Conservation (phyloP, 2,113 vertebrate species). For the Synodontis membranacea region DNA sequence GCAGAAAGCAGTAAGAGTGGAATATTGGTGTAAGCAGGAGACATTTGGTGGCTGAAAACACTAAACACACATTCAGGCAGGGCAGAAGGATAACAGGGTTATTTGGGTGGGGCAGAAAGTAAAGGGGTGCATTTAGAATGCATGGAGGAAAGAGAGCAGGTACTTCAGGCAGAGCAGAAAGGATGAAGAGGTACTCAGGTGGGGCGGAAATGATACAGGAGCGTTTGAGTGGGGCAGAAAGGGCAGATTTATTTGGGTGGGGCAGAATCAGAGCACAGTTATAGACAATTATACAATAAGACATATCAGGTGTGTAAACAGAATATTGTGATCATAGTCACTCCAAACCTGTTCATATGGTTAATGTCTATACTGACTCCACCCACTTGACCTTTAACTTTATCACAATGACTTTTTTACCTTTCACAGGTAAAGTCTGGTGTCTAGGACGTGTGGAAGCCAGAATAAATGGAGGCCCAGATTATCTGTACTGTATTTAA, state of each 20-base stretch:
- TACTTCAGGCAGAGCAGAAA: neutral
- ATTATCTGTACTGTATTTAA: neutral
- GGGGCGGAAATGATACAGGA: neutral
- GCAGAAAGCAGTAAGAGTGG: neutral
- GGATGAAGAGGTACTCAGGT: neutral
- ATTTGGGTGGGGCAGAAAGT: neutral
- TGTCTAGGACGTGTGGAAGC: neutral
- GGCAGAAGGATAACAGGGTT: neutral
- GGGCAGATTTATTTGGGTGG: neutral
- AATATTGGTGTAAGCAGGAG: neutral
- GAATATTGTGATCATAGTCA: neutral
- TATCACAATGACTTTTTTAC: neutral
- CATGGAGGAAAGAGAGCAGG: too few relatives aligned
- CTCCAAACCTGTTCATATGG: neutral
- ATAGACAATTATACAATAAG: neutral
- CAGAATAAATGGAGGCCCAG: neutral
- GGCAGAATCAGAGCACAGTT: neutral
- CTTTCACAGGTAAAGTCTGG: neutral
- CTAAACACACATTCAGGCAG: neutral
- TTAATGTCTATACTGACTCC: neutral
- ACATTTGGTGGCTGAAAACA: neutral
- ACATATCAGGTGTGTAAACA: neutral
- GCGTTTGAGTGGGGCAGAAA: neutral
- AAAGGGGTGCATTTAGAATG: neutral
- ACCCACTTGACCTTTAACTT: neutral